A percentile compares a stretch with the other conserved stretches of the same genome.
These are phyloP conservation scores for Chlorocebus sabaeus DNA, from an alignment of 2,113 vertebrate species.

Conservation along the genomic window DNA sequence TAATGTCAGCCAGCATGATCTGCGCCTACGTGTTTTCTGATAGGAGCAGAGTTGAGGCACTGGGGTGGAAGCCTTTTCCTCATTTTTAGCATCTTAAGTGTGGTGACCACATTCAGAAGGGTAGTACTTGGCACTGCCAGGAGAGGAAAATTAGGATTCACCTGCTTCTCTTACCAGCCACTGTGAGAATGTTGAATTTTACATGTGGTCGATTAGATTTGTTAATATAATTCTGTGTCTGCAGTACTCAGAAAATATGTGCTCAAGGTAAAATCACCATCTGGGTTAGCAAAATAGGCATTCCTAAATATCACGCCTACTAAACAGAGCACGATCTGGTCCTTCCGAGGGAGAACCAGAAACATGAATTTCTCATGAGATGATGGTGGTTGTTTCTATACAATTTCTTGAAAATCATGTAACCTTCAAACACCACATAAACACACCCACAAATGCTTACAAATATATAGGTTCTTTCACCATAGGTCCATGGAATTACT, in stretches of 20 bases:
- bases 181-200: neutral
- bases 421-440: neutral
- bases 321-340: neutral
- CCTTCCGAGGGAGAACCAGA: neutral
- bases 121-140: neutral
- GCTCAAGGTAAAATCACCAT: slow-evolving; percentile 15
- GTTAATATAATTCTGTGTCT: slow-evolving; percentile 30
- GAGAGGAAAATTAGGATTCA: slow-evolving; percentile 20
- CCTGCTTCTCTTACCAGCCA: slow-evolving; percentile 1
- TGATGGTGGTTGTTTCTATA: neutral
- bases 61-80: neutral
- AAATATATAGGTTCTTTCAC: neutral
- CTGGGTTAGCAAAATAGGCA: neutral
- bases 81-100: neutral
- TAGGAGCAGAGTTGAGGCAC: neutral
- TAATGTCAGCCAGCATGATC: neutral
- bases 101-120: neutral
- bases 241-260: neutral
- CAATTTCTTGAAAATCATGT: neutral
- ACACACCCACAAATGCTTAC: neutral
- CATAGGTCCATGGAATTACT: neutral
- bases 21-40: neutral
- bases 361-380: neutral
- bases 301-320: neutral
- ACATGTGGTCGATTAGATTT: neutral